Conservation (phyloP, 2,113 vertebrate species). For the Natator depressus region DNA sequence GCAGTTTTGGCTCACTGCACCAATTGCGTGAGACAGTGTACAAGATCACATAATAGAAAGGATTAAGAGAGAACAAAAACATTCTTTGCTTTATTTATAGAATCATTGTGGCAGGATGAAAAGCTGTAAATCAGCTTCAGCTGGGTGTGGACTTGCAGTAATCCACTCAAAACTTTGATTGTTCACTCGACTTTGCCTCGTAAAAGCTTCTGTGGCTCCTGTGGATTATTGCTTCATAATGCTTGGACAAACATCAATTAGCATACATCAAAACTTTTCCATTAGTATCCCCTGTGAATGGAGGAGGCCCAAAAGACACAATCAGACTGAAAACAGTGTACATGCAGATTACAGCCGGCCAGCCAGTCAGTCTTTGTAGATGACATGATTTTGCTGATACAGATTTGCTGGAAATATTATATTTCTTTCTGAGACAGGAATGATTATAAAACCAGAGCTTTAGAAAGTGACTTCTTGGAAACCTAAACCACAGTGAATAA, state of each 20-base stretch:
- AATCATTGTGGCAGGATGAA: slow-evolving; percentile 45
- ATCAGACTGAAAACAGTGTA: not conserved
- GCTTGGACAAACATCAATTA: slow-evolving; percentile 34
- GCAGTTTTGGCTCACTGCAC: not conserved
- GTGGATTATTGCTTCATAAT: slow-evolving; percentile 43
- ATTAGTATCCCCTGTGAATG: slow-evolving; percentile 14
- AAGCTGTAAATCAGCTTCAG: slow-evolving; percentile 42
- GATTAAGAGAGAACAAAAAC: slow-evolving; percentile 30
- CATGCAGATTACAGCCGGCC: not conserved
- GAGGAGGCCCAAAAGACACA: slow-evolving; percentile 25
- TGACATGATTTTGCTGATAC: slow-evolving; percentile 17
- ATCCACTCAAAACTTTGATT: slow-evolving; percentile 46
- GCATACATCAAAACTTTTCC: not conserved
- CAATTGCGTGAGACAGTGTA: slow-evolving; percentile 8
- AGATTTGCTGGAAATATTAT: slow-evolving; percentile 6
- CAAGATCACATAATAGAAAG: slow-evolving; percentile 5
- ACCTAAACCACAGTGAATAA: not conserved
- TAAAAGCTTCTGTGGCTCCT: slow-evolving; percentile 47
- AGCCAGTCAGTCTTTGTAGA: not conserved
- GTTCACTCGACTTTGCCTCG: slow-evolving; percentile 39
- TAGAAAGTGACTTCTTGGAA: slow-evolving; percentile 1
- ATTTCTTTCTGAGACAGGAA: slow-evolving; percentile 31
- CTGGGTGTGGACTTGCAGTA: slow-evolving; percentile 49
- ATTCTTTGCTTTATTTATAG: slow-evolving; percentile 47
- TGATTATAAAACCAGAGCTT: slow-evolving; percentile 47